phyloP scores from a whole-genome alignment of 2,888 invertebrate genomes.

The Eilema griseolum region DNA sequence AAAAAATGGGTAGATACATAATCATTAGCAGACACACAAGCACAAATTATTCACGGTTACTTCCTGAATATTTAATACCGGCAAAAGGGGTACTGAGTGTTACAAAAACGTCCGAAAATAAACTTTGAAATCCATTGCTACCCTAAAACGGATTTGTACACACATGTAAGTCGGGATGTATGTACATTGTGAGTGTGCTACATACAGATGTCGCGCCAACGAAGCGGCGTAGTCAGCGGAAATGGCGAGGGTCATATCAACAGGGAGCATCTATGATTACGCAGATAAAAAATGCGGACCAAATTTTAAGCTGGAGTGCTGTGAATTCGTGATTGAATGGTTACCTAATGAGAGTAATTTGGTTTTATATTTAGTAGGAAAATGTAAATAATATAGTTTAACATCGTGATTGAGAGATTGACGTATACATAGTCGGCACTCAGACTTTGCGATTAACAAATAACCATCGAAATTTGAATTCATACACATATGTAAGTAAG shows the following conservation, averaged over 20 bases:
- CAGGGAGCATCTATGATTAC: not conserved
- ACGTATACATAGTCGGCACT: too few species aligned
- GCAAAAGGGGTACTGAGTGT: not conserved
- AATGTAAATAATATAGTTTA: not conserved
- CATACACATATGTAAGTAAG: too few species aligned
- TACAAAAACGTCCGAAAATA: not conserved
- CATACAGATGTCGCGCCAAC: conserved; percentile 1
- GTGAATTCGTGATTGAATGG: not conserved
- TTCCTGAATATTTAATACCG: not conserved
- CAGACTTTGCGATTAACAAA: too few species aligned
- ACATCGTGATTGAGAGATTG: not conserved
- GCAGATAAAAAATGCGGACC: not conserved
- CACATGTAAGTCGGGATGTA: not conserved
- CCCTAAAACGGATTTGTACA: not conserved
- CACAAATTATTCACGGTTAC: not conserved
- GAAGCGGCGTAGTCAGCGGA: conserved; percentile 7
- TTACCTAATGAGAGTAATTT: not conserved
- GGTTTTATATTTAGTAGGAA: not conserved
- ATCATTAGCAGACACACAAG: not conserved
- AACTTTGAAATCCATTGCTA: not conserved
- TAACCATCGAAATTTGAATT: too few species aligned
- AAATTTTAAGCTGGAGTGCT: not conserved
- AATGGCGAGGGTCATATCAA: conserved; percentile 11
- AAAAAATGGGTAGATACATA: not conserved
- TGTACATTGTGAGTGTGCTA: not conserved